Conservation (phyloP, 2,797 vertebrate species). For the Sphenopsis melanotis region DNA sequence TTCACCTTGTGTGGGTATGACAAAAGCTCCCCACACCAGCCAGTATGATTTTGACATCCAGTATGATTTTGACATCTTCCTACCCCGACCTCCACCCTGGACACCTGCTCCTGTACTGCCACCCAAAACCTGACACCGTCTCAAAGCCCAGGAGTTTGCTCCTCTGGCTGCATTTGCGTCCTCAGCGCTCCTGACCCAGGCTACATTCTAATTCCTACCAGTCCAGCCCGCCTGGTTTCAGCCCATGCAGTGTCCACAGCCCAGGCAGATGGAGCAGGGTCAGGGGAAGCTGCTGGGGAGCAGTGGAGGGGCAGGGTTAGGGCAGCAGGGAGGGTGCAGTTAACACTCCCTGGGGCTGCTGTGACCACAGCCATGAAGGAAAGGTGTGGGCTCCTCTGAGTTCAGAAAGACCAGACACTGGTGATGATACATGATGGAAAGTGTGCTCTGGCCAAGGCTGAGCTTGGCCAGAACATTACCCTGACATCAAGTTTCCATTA, state of each 20-base stretch:
- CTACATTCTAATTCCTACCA: not conserved
- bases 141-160: not conserved
- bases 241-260: not conserved
- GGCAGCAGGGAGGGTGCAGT: not conserved
- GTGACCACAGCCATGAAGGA: not conserved
- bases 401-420: not conserved
- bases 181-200: not conserved
- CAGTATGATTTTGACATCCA: not conserved
- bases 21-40: not conserved
- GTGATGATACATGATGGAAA: not conserved
- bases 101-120: not conserved
- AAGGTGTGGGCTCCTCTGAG: not conserved
- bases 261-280: fast-evolving
- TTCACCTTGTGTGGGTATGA: not conserved
- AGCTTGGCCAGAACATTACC: not conserved
- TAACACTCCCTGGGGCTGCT: not conserved
- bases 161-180: not conserved
- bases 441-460: not conserved
- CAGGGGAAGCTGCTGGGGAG: not conserved
- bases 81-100: fast-evolving
- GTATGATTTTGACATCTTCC: not conserved
- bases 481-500: not conserved
- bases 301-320: not conserved
- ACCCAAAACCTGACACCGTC: not conserved
- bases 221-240: not conserved